A percentile compares a stretch with the other conserved stretches of the same genome.
phyloP scores from a whole-genome alignment of 1,140 invertebrate species.

The Dysdera silvatica region DNA sequence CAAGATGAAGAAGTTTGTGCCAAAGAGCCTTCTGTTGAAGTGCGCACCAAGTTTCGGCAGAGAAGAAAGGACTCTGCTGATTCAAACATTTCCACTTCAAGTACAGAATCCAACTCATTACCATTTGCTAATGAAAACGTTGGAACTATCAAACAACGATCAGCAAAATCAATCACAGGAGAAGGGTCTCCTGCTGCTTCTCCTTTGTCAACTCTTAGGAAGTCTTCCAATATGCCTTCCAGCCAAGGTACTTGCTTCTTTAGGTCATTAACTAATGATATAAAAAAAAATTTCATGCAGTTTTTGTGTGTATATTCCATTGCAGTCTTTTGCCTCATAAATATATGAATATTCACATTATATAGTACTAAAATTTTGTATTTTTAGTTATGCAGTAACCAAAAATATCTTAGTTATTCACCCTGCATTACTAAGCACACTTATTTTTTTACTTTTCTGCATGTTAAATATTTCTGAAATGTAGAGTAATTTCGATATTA shows the following conservation, averaged over 20 bases:
- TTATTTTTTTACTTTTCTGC: too few relatives aligned
- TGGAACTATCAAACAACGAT: constrained; percentile 85
- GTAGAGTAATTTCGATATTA: too few relatives aligned
- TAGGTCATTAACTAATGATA: too few relatives aligned
- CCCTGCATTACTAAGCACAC: too few relatives aligned
- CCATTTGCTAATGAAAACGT: constrained; percentile 98
- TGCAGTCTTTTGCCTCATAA: too few relatives aligned
- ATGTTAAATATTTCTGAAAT: too few relatives aligned
- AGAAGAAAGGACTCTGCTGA: constrained; percentile 43
- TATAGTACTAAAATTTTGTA: too few relatives aligned
- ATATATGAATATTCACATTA: too few relatives aligned
- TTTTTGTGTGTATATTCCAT: too few relatives aligned
- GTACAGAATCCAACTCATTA: constrained; percentile 87
- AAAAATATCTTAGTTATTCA: too few relatives aligned
- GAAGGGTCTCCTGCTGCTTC: constrained; percentile 29
- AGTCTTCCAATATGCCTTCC: constrained; percentile 12
- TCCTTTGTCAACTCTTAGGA: constrained; percentile 23
- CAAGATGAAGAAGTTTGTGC: constrained; percentile 18
- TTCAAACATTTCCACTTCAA: constrained; percentile 68
- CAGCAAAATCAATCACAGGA: constrained; percentile 46
- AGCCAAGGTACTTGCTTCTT: constrained; percentile 12
- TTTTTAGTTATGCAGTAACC: too few relatives aligned
- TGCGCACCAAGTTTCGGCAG: constrained; percentile 17
- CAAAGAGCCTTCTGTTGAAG: constrained; percentile 28
- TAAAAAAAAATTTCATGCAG: too few relatives aligned